Conservation (phyloP, 2,888 invertebrate genomes). For the Pseudanteris insignis region DNA sequence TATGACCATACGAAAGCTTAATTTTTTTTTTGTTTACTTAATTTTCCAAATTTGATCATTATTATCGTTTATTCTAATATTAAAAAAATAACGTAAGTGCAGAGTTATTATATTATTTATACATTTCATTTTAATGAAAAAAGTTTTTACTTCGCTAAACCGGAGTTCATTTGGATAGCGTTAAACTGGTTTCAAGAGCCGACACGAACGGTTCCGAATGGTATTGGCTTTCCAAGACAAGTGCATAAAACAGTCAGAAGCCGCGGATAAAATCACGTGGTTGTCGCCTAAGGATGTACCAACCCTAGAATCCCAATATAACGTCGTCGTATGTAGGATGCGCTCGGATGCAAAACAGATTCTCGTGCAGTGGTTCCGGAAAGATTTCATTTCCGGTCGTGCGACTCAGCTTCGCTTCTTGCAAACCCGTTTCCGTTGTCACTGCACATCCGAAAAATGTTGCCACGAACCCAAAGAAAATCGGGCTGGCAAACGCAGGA, state of each 20-base stretch:
- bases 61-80: too few relatives aligned
- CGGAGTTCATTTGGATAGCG: too few relatives aligned
- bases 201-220: too few relatives aligned
- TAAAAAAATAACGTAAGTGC: too few relatives aligned
- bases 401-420: slow-evolving; percentile 32
- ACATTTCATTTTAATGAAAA: too few relatives aligned
- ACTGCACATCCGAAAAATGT: slow-evolving; percentile 13
- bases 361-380: slow-evolving; percentile 36
- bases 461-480: slow-evolving; percentile 8
- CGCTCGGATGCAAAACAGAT: slow-evolving; percentile 38
- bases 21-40: too few relatives aligned
- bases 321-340: slow-evolving; percentile 20
- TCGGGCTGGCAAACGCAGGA: not conserved
- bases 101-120: too few relatives aligned
- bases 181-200: too few relatives aligned
- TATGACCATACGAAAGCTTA: too few relatives aligned
- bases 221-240: too few relatives aligned
- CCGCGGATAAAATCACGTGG: slow-evolving; percentile 6
- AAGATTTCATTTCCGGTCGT: slow-evolving; percentile 44
- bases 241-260: slow-evolving; percentile 20
- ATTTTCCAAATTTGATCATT: too few relatives aligned
- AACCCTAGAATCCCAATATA: slow-evolving; percentile 10
- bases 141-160: too few relatives aligned
- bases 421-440: slow-evolving; percentile 27
- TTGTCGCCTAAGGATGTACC: slow-evolving; percentile 19